Conservation (phyloP, 2,888 invertebrate genomes). For the Andricus curvator region DNA sequence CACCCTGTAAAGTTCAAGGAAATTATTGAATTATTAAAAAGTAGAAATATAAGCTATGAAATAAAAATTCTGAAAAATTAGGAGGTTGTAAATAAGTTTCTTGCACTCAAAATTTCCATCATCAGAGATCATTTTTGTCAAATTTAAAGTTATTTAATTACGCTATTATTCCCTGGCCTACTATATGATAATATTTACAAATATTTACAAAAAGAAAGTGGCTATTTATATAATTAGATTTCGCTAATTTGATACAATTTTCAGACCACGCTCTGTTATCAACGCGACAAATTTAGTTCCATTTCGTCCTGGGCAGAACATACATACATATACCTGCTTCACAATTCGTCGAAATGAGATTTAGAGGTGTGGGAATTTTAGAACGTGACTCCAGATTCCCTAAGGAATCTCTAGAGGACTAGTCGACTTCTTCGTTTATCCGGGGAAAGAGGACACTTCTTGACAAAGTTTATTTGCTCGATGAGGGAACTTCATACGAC, state of each 20-base stretch:
- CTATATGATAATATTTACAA: conserved; percentile 19
- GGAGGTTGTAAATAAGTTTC: not conserved
- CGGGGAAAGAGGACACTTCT: conserved; percentile 2
- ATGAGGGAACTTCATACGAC: not conserved
- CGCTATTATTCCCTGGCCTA: not conserved
- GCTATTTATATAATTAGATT: not conserved
- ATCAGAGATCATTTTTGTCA: not conserved
- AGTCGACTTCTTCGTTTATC: conserved; percentile 4
- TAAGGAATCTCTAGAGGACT: not conserved
- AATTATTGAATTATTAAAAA: not conserved
- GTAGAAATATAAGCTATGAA: no score
- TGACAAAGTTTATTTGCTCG: conserved; percentile 6
- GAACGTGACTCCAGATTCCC: conserved; percentile 10
- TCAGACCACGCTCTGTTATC: not conserved
- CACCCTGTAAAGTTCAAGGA: not conserved
- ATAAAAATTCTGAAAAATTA: not conserved
- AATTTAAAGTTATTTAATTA: not conserved
- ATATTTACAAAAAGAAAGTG: conserved; percentile 11
- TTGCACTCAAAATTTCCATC: not conserved
- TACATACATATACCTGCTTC: not conserved
- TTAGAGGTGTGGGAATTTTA: conserved; percentile 7
- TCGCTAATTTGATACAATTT: not conserved
- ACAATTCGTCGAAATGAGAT: conserved; percentile 22
- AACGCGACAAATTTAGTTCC: not conserved
- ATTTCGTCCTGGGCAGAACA: not conserved